These are phyloP conservation scores for Bombus impatiens DNA, from an alignment of 1,140 invertebrate genomes.

Conservation along the genomic window DNA sequence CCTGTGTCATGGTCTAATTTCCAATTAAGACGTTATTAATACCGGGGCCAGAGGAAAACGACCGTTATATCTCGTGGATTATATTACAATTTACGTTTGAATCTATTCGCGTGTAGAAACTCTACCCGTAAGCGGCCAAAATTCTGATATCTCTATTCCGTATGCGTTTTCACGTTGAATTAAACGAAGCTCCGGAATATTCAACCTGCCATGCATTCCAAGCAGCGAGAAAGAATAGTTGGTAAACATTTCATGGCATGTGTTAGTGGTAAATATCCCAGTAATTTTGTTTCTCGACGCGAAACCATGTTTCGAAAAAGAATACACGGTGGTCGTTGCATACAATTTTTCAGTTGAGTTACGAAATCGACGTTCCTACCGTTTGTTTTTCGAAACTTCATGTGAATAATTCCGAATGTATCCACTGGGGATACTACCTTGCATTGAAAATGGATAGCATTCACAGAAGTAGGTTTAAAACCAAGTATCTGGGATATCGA, in stretches of 20 bases:
- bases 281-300: not conserved
- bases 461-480: not conserved
- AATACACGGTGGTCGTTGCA: not conserved
- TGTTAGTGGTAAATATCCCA: not conserved
- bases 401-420: not conserved
- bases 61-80: conserved; percentile 51
- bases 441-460: not conserved
- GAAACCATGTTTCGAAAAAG: not conserved
- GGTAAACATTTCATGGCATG: conserved; percentile 10
- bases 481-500: not conserved
- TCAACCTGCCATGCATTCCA: conserved; percentile 11
- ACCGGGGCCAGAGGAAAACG: conserved; percentile 27
- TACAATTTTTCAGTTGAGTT: not conserved
- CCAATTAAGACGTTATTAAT: conserved; percentile 67
- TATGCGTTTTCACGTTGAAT: conserved; percentile 28
- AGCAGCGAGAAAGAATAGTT: conserved; percentile 22
- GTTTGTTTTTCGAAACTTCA: not conserved
- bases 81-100: conserved; percentile 63
- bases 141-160: conserved; percentile 46
- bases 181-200: conserved; percentile 30
- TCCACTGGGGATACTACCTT: not conserved
- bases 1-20: conserved; percentile 63
- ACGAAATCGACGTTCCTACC: not conserved
- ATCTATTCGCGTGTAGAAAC: conserved; percentile 42
- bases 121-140: conserved; percentile 7